Conservation (phyloP, 2,113 vertebrate genomes). For the Planiliza haematocheilus region DNA sequence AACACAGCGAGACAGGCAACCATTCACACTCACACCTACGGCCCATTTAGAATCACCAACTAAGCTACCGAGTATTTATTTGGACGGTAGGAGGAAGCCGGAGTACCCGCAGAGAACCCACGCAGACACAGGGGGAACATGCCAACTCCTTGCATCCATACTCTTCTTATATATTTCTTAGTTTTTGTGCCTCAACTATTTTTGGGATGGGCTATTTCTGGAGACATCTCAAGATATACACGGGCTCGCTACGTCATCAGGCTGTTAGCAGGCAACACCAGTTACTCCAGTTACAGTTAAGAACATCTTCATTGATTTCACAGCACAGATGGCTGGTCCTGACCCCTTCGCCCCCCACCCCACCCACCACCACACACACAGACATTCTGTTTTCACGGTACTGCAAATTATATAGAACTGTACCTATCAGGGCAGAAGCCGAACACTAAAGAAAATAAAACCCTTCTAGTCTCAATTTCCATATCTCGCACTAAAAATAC, state of each 20-base stretch:
- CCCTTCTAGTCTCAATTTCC: constrained; percentile 28
- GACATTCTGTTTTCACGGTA: constrained; percentile 51
- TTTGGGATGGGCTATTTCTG: background rate
- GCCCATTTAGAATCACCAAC: too few species aligned
- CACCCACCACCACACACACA: constrained; percentile 23
- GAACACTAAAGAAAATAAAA: constrained; percentile 45
- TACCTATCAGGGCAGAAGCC: constrained; percentile 39
- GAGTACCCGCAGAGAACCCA: too few species aligned
- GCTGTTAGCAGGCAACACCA: constrained; percentile 29
- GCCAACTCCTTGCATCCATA: too few species aligned
- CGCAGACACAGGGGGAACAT: too few species aligned
- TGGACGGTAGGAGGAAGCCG: too few species aligned
- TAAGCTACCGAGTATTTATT: too few species aligned
- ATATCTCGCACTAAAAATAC: constrained; percentile 28
- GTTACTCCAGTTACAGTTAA: constrained; percentile 47
- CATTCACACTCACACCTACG: too few species aligned
- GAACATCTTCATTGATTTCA: constrained; percentile 60
- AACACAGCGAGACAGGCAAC: too few species aligned
- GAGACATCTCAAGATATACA: too few species aligned
- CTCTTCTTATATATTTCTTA: background rate
- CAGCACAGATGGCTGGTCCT: constrained; percentile 43
- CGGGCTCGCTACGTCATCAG: constrained; percentile 2
- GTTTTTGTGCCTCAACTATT: background rate
- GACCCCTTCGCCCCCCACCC: too few species aligned
- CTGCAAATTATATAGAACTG: constrained; percentile 49